These are phyloP conservation scores for Drosophila nigricruria DNA, from an alignment of 2,888 invertebrate species.

Conservation along the genomic window DNA sequence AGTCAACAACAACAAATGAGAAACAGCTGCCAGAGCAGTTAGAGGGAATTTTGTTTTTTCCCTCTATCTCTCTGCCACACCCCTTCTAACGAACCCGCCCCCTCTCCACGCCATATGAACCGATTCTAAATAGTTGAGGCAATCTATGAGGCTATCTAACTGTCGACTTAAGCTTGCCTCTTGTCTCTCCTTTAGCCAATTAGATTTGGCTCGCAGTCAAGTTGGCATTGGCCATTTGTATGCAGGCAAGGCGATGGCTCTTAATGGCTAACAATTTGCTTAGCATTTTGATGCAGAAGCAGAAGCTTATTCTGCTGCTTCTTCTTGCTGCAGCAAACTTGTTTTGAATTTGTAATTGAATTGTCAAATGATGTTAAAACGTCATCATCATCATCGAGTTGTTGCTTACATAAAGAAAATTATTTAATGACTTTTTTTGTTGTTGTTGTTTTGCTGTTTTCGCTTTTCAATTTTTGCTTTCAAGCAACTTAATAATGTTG, in stretches of 20 bases:
- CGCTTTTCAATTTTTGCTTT: constrained; percentile 65
- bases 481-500: constrained; percentile 26
- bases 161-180: background rate
- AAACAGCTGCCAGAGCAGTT: constrained; percentile 43
- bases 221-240: constrained; percentile 40
- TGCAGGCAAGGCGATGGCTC: constrained; percentile 38
- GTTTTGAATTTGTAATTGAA: constrained; percentile 63
- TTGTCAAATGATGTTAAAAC: constrained; percentile 31
- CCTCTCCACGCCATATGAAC: background rate
- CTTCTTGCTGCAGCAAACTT: constrained; percentile 36
- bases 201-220: constrained; percentile 37
- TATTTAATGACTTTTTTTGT: background rate
- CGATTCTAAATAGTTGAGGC: constrained; percentile 17
- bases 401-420: constrained; percentile 51
- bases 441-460: constrained; percentile 48
- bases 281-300: constrained; percentile 41
- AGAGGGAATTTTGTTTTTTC: constrained; percentile 27
- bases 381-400: constrained; percentile 4
- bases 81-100: background rate
- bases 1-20: constrained; percentile 35
- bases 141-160: constrained; percentile 1
- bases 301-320: background rate
- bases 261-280: constrained; percentile 51
- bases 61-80: background rate
- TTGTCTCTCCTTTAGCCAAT: constrained; percentile 21